Percentiles rank a stretch among this genome's conserved stretches.
phyloP scores from a whole-genome alignment of 1,140 invertebrate species.

The Arctopsyche grandis region DNA sequence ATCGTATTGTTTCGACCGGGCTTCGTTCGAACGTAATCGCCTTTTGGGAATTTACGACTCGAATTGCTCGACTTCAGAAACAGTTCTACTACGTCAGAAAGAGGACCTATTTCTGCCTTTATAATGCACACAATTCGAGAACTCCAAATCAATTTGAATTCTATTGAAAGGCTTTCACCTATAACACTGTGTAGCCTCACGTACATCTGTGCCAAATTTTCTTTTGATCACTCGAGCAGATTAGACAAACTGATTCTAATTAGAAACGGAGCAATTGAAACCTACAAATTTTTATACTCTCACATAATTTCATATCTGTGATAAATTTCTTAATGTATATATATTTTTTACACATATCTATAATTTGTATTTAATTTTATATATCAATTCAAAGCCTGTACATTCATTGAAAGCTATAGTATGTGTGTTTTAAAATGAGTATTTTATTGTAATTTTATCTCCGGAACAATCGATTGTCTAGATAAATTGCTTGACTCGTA shows the following conservation, averaged over 20 bases:
- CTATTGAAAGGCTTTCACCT: neutral
- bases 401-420: neutral
- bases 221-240: too few relatives aligned
- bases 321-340: too few relatives aligned
- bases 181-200: neutral
- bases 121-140: conserved; percentile 4
- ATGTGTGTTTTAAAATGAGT: conserved; percentile 1
- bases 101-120: neutral
- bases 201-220: too few relatives aligned
- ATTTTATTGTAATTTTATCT: conserved; percentile 19
- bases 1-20: conserved; percentile 39
- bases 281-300: too few relatives aligned
- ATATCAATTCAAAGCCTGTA: too few relatives aligned
- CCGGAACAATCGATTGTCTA: neutral
- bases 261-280: too few relatives aligned
- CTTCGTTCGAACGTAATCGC: conserved; percentile 42
- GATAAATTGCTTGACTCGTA: conserved; percentile 16
- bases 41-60: conserved; percentile 41
- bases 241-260: too few relatives aligned
- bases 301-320: too few relatives aligned
- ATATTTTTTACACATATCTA: too few relatives aligned
- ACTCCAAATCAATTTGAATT: conserved; percentile 1
- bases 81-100: neutral
- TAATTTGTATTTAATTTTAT: too few relatives aligned
- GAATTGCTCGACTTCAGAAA: conserved; percentile 23